These are phyloP conservation scores for Drosophila nigrodunni DNA, from an alignment of 1,140 invertebrate genomes.

Conservation along the genomic window DNA sequence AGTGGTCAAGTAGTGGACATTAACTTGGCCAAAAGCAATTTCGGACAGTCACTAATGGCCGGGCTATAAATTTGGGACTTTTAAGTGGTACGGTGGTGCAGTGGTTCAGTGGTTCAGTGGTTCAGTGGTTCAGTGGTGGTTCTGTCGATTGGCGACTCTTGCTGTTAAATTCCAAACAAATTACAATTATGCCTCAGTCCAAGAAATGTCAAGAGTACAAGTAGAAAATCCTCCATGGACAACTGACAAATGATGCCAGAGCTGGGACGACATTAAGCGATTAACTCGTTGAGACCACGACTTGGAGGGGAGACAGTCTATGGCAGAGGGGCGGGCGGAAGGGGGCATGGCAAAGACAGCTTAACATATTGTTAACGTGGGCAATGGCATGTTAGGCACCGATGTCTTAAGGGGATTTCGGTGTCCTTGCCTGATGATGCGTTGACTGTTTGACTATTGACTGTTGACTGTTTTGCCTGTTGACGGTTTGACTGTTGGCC, in stretches of 20 bases:
- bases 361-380: conserved; percentile 82
- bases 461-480: conserved; percentile 16
- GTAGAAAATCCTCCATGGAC: conserved; percentile 42
- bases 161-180: conserved; percentile 68
- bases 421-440: conserved; percentile 81
- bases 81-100: conserved; percentile 29
- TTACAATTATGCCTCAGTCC: conserved; percentile 67
- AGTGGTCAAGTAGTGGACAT: conserved; percentile 67
- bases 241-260: conserved; percentile 73
- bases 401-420: conserved; percentile 78
- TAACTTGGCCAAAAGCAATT: conserved; percentile 70
- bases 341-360: conserved; percentile 37
- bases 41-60: conserved; percentile 58
- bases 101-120: too few species aligned
- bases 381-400: conserved; percentile 60
- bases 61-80: conserved; percentile 66
- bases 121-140: conserved; percentile 4
- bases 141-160: conserved; percentile 55
- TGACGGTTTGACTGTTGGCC: conserved; percentile 21
- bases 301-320: too few species aligned
- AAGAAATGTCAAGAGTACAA: conserved; percentile 3
- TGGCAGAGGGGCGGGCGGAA: neutral
- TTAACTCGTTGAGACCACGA: conserved; percentile 69
- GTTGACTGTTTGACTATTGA: conserved; percentile 45
- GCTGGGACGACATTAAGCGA: conserved; percentile 69